Evolutionary conservation across 2,888 invertebrate species (phyloP).

Genomic region (Seira ritae): DNA sequence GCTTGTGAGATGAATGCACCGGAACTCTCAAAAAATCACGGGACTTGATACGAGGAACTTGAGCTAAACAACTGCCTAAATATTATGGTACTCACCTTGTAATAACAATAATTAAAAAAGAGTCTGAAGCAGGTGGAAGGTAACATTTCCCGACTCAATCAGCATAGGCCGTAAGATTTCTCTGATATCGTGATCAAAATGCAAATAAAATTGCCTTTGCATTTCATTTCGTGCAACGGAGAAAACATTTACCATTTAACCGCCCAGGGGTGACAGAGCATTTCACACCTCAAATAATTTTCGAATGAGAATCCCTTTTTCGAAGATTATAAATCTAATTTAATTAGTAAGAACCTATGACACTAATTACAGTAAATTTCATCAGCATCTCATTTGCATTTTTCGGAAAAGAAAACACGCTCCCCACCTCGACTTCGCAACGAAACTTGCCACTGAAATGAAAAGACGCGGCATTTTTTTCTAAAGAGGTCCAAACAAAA

Average conservation of each 20-base stretch:
- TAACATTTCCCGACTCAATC: constrained; percentile 37
- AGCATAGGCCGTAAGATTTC: constrained; percentile 36
- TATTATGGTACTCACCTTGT: too few species aligned
- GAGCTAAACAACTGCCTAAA: too few species aligned
- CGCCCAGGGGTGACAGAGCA: constrained; percentile 60
- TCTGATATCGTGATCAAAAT: constrained; percentile 61
- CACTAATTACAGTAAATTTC: constrained; percentile 64
- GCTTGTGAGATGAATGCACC: too few species aligned
- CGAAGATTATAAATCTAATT: constrained; percentile 60
- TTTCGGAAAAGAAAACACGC: constrained; percentile 57
- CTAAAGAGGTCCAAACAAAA: too few species aligned
- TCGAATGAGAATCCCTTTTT: constrained; percentile 50
- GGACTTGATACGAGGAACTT: background rate
- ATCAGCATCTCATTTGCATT: constrained; percentile 63
- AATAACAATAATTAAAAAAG: constrained; percentile 16
- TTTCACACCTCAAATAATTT: constrained; percentile 57
- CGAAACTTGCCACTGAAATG: background rate
- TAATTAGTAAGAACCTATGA: constrained; percentile 63
- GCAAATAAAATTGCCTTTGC: too few species aligned
- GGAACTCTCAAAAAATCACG: background rate
- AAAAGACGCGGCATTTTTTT: too few species aligned
- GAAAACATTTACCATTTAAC: constrained; percentile 51
- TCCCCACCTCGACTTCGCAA: constrained; percentile 49
- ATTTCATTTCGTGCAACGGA: constrained; percentile 35
- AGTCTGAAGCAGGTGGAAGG: constrained; percentile 18